Evolutionary conservation across 2,797 vertebrate genomes (phyloP), one percentile per base, ranked within the genome.

Genomic region (Acanthurus leucopareius): DNA sequence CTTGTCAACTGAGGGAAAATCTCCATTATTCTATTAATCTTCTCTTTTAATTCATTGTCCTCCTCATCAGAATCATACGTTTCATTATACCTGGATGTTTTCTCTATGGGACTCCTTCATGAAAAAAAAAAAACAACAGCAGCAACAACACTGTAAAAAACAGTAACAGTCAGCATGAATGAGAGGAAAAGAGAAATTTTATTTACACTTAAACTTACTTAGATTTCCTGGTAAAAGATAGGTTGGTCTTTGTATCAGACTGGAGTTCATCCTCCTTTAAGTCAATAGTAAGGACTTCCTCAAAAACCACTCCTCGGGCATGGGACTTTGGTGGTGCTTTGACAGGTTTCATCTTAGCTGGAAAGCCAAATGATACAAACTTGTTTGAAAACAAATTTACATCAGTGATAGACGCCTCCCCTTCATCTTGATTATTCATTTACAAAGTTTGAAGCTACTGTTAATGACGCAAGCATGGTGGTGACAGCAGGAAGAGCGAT

Each of bases 1-100:
- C 94, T 94, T 40, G 73, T 92, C 88, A 93, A 89, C 65, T 97
- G 94, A 45, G 97, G 97, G 78, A 98, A 97, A 61, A 95, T 90
- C 64, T 97, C 96, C 80, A 93, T 87, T 49, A 98, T 83, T 63
- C 88, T 96, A 79, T 79, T 81, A 14, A 95, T 74, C 83, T 96
- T 97, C 13, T 93, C 90, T 3, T 93, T 92, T 61, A 90, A 28
- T 13, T 94, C 89, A 4, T 85, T 78, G 42, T 94, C 92, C 19
- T 93, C 92, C 1, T 94, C 93, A 0, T 90, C 86, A 1, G 73
- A 66, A 17, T 78, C 14, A 67, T 57, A 44, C 0, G 8, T 61
- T 11, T 42, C 64, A 15, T 22, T 69, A 14, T 35, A 38, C 57
- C 69, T 62, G 7, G 75, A 52, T 9, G 51, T 7, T 19, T 83